Evolutionary conservation across 2,888 invertebrate genomes (phyloP), one percentile per base, ranked within the genome.

Genomic region (Trichopoda pennipes): DNA sequence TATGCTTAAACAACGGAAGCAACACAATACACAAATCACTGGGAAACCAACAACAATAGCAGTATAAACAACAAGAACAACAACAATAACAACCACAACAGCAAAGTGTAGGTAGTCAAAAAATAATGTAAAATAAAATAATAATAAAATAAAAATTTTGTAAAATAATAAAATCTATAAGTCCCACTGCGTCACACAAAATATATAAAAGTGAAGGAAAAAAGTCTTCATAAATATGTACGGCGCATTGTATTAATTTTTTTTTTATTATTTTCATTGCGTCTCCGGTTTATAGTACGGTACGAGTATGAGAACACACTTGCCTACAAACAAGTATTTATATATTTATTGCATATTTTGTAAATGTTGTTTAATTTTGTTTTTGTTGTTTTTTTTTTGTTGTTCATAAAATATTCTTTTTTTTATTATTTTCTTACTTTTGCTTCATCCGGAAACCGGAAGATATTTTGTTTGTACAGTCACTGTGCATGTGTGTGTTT

Each of bases 381-480:
- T n/a, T n/a, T n/a, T n/a, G n/a, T n/a, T n/a, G n/a, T n/a, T n/a
- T n/a, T n/a, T n/a, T n/a, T n/a, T 28, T 63, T 28, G 47, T 47
- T 55, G 58, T 58, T 38, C 35, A 51, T 51, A 58, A 6, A 42
- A 47, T 47, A 49, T 63, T 58, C n/a, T 51, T 53, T 23, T 58
- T 58, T 64, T 78, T 55, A n/a, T 74, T 38, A 32, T 75, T 51
- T 66, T 51, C 38, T 74, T 74, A 42, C 35, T 38, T 77, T 74
- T 74, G 73, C 76, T 60, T 81, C 35, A 76, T 81, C 81, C 81
- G 81, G 81, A 81, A 81, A 81, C 81, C 81, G 81, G 81, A 81
- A 81, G 81, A 81, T 84, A 70, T 76, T 69, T 72, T 84, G 78
- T 83, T 77, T 86, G 83, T 83, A 84, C 73, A 78, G 83, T 77